Percentiles rank a stretch among this genome's conserved stretches.
These are phyloP conservation scores for Diachasmimorpha longicaudata DNA, from an alignment of 1,140 invertebrate genomes.

Conservation along the genomic window DNA sequence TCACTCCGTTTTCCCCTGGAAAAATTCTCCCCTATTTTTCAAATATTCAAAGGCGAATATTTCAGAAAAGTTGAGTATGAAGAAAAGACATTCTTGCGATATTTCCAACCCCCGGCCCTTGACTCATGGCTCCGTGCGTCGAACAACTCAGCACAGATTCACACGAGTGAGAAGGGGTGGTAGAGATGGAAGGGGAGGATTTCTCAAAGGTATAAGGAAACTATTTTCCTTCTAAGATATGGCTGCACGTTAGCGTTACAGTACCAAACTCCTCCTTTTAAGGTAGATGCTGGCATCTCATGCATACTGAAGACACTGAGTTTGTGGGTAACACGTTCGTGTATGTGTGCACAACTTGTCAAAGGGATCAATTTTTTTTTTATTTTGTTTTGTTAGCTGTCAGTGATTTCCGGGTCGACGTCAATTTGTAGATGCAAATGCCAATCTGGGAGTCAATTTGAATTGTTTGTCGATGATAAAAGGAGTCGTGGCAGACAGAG, in stretches of 20 bases:
- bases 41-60: background rate
- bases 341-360: background rate
- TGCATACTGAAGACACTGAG: background rate
- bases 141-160: background rate
- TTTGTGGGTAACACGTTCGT: background rate
- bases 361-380: background rate
- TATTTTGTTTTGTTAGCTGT: background rate
- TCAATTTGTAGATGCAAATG: background rate
- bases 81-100: background rate
- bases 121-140: background rate
- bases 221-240: conserved; percentile 1
- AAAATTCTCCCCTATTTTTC: background rate
- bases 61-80: background rate
- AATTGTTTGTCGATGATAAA: background rate
- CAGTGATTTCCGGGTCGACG: background rate
- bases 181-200: background rate
- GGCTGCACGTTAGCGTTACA: background rate
- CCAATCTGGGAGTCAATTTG: background rate
- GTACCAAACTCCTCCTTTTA: background rate
- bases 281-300: background rate
- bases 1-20: background rate
- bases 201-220: conserved; percentile 1
- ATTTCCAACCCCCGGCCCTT: background rate
- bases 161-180: background rate
- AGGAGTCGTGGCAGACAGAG: too few species aligned